phyloP scores from a whole-genome alignment of 2,113 vertebrate species.

The Tetraodon nigroviridis region DNA sequence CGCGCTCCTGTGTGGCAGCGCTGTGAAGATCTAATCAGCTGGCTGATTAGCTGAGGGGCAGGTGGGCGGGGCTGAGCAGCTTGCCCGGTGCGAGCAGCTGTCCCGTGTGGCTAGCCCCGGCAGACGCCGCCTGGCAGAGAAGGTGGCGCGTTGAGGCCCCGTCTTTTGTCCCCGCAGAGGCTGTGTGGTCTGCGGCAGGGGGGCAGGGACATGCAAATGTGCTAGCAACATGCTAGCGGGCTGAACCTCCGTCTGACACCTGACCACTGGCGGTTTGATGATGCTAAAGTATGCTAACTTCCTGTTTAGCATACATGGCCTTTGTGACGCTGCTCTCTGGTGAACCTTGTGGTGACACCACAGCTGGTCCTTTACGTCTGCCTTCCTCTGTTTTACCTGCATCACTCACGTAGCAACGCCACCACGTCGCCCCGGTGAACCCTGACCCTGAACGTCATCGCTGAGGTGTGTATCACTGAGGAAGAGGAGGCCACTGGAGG shows the following conservation, averaged over 20 bases:
- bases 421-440: too few species aligned
- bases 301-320: too few species aligned
- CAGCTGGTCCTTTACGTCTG: too few species aligned
- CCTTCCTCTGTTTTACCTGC: too few species aligned
- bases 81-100: slow-evolving; percentile 45
- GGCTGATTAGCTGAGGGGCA: slow-evolving; percentile 66
- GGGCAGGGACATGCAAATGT: slow-evolving; percentile 55
- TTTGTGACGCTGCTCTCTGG: too few species aligned
- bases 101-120: slow-evolving; percentile 54
- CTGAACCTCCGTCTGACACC: slow-evolving; percentile 48
- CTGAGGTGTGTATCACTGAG: slow-evolving; percentile 51
- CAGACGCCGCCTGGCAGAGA: slow-evolving; percentile 59
- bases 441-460: too few species aligned
- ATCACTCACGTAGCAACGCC: too few species aligned
- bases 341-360: too few species aligned
- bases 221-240: too few species aligned
- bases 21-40: slow-evolving; percentile 50
- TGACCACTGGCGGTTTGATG: too few species aligned
- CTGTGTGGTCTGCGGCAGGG: slow-evolving; percentile 59
- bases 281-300: too few species aligned
- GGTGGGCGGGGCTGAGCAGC: slow-evolving; percentile 43
- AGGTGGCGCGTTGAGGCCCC: slow-evolving; percentile 59
- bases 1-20: neutral
- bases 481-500: slow-evolving; percentile 16
- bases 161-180: slow-evolving; percentile 54